phyloP scores from a whole-genome alignment of 2,113 vertebrate genomes.

The Dipodomys merriami region DNA sequence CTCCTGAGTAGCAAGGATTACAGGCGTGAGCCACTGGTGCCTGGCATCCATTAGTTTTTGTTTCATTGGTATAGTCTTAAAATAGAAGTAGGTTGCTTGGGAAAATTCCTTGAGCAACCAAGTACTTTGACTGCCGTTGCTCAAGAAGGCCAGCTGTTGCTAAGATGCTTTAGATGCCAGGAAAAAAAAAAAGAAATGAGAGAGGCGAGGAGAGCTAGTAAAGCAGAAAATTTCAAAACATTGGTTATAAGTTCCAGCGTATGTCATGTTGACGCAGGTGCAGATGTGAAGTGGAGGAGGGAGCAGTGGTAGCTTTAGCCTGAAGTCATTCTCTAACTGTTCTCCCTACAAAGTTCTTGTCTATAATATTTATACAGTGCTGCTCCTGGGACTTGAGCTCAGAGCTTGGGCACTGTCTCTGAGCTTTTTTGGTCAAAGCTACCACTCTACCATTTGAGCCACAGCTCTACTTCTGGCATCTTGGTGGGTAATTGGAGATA shows the following conservation, averaged over 20 bases:
- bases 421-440: too few species aligned
- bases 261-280: neutral
- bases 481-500: too few species aligned
- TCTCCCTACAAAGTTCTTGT: neutral
- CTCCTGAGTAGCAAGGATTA: too few species aligned
- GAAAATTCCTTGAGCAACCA: neutral
- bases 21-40: too few species aligned
- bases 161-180: slow-evolving; percentile 46
- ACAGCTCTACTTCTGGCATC: too few species aligned
- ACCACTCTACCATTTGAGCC: too few species aligned
- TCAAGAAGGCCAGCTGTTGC: slow-evolving; percentile 4
- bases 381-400: too few species aligned
- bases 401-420: too few species aligned
- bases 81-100: slow-evolving; percentile 33
- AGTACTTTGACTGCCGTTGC: neutral
- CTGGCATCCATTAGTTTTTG: neutral
- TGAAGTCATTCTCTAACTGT: neutral
- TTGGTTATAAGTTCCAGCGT: neutral
- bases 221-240: neutral
- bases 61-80: slow-evolving; percentile 10
- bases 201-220: neutral
- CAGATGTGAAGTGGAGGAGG: neutral
- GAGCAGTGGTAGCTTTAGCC: neutral
- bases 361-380: too few species aligned
- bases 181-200: neutral